Percentiles rank a stretch among this genome's conserved stretches.
Conservation (phyloP, 2,113 vertebrate species). For the Bufo bufo region DNA sequence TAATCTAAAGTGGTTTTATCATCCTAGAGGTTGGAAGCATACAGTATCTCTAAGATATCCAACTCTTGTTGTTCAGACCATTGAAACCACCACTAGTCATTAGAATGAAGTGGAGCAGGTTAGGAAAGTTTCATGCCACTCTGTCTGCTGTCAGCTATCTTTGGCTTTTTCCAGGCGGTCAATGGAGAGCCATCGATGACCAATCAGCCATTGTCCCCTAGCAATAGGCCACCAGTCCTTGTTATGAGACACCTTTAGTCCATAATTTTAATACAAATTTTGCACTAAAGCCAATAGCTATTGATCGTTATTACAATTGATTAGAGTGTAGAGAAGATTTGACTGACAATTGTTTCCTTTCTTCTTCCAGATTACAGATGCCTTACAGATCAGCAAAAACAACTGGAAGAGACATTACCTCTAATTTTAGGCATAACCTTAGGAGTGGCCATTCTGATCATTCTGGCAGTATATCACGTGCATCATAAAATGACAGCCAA, state of each 20-base stretch:
- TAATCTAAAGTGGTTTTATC: too few relatives aligned
- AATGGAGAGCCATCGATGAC: too few relatives aligned
- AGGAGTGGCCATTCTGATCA: slow-evolving; percentile 88
- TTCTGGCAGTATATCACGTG: slow-evolving; percentile 88
- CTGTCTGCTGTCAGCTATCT: background rate
- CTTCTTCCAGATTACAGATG: slow-evolving; percentile 88
- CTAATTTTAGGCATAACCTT: slow-evolving; percentile 90
- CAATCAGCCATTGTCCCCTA: too few relatives aligned
- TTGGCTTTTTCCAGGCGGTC: background rate
- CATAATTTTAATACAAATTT: background rate
- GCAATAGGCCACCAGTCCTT: too few relatives aligned
- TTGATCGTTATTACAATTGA: background rate
- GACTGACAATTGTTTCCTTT: slow-evolving; percentile 27
- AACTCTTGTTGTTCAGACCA: background rate
- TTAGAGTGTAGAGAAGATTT: background rate
- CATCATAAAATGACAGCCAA: slow-evolving; percentile 92
- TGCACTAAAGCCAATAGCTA: background rate
- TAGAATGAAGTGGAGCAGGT: background rate
- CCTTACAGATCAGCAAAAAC: slow-evolving; percentile 91
- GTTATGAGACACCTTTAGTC: background rate
- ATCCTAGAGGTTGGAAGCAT: too few relatives aligned
- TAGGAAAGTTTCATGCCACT: background rate
- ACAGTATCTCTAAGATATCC: background rate
- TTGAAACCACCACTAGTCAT: background rate
- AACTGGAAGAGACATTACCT: slow-evolving; percentile 92